phyloP scores from a whole-genome alignment of 1,140 invertebrate species.

The Luehdorfia chinensis region DNA sequence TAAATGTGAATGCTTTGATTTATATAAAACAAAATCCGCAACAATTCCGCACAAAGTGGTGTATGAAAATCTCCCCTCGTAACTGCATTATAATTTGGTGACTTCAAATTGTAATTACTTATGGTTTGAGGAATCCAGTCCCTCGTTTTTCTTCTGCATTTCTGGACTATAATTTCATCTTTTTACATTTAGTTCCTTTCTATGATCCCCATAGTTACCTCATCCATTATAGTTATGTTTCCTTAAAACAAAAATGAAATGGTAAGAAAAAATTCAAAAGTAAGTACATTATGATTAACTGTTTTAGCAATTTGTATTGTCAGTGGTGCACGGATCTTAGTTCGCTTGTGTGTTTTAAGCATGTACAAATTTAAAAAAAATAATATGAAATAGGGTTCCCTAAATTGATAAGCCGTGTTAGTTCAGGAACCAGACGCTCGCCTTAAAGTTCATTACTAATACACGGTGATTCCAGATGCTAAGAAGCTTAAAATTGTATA shows the following conservation, averaged over 20 bases:
- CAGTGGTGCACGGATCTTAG: neutral
- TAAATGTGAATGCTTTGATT: slow-evolving; percentile 42
- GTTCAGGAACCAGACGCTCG: no score
- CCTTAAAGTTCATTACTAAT: no score
- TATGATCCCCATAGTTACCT: slow-evolving; percentile 17
- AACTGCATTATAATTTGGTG: slow-evolving; percentile 77
- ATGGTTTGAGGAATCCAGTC: slow-evolving; percentile 71
- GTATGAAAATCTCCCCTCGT: slow-evolving; percentile 76
- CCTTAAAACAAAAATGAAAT: neutral
- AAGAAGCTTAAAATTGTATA: no score
- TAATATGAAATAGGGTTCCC: no score
- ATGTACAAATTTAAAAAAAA: slow-evolving; percentile 1
- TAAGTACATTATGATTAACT: slow-evolving; percentile 5
- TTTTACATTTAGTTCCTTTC: slow-evolving; percentile 26
- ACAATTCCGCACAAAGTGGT: slow-evolving; percentile 50
- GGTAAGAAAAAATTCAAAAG: slow-evolving; percentile 5
- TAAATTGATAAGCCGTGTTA: no score
- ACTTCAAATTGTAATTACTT: slow-evolving; percentile 76
- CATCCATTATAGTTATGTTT: slow-evolving; percentile 22
- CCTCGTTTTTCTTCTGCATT: slow-evolving; percentile 65
- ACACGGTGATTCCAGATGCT: no score
- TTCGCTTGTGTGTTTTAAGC: slow-evolving; percentile 2
- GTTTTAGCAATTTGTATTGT: no score
- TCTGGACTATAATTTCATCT: slow-evolving; percentile 40
- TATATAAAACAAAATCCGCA: slow-evolving; percentile 33